Evolutionary conservation across 2,113 vertebrate species (phyloP).

Genomic region (Hemicordylus capensis): DNA sequence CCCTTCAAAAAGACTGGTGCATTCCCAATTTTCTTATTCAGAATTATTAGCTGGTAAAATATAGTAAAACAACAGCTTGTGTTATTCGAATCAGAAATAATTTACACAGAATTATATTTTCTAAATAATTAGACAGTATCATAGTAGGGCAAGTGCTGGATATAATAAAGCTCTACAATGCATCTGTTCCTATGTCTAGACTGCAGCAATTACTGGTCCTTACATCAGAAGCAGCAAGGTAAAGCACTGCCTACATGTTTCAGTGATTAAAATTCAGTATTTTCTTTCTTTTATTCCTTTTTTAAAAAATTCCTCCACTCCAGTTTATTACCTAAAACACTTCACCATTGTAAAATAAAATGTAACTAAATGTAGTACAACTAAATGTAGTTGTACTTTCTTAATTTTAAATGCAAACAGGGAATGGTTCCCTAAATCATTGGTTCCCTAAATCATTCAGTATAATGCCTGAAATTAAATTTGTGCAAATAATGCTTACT

Average conservation of each 20-base stretch:
- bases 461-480: constrained; percentile 45
- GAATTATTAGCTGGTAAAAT: constrained; percentile 75
- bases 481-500: constrained; percentile 48
- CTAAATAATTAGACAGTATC: constrained; percentile 94
- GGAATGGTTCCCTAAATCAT: constrained; percentile 38
- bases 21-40: constrained; percentile 57
- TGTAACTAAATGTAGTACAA: constrained; percentile 73
- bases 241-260: constrained; percentile 69
- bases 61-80: constrained; percentile 88
- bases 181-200: constrained; percentile 88
- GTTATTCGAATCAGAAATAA: constrained; percentile 95
- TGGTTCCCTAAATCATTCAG: constrained; percentile 57
- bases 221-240: constrained; percentile 65
- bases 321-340: constrained; percentile 71
- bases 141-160: constrained; percentile 88
- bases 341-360: constrained; percentile 72
- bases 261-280: constrained; percentile 66
- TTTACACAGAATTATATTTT: constrained; percentile 95
- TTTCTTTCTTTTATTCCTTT: constrained; percentile 69
- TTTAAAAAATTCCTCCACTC: too few species aligned
- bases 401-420: constrained; percentile 55
- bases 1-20: not conserved
- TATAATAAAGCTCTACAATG: constrained; percentile 83
- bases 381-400: constrained; percentile 69
- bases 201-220: constrained; percentile 76